A percentile compares a stretch with the other conserved stretches of the same genome.
Evolutionary conservation across 1,140 invertebrate species (phyloP).

Genomic region (Maniola jurtina): DNA sequence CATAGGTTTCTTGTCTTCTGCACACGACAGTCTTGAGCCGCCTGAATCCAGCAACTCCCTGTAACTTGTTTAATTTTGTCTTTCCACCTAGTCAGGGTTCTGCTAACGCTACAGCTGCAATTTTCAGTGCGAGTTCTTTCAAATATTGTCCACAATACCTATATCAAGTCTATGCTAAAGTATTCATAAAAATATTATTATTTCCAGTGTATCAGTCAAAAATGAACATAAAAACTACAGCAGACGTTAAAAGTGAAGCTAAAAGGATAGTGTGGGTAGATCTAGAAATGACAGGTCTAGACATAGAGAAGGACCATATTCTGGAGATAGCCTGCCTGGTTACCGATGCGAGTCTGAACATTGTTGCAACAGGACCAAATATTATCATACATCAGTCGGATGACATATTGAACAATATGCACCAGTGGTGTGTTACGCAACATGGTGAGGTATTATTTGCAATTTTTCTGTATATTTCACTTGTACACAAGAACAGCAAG

Average conservation of each 20-base stretch:
- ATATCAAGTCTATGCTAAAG: not conserved
- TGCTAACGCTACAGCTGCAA: no score
- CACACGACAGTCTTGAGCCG: no score
- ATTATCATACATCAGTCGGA: slow-evolving; percentile 91
- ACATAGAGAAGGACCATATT: slow-evolving; percentile 88
- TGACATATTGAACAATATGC: slow-evolving; percentile 87
- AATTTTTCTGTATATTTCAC: no score
- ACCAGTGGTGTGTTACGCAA: slow-evolving; percentile 88
- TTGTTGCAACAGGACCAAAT: slow-evolving; percentile 87
- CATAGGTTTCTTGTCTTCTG: no score
- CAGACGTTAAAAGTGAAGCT: slow-evolving; percentile 31
- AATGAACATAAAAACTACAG: slow-evolving; percentile 18
- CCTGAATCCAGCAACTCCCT: no score
- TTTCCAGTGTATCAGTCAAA: slow-evolving; percentile 26
- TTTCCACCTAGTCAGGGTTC: no score
- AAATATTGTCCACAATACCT: not conserved
- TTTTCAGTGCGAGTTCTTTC: no score
- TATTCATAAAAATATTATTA: not conserved
- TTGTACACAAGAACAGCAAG: no score
- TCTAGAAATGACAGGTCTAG: slow-evolving; percentile 88
- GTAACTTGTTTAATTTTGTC: no score
- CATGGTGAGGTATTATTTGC: slow-evolving; percentile 83
- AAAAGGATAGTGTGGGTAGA: slow-evolving; percentile 80
- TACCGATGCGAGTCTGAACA: slow-evolving; percentile 89
- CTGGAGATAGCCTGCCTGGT: slow-evolving; percentile 94